These are phyloP conservation scores for Felis catus DNA, from an alignment of 2,113 vertebrate species.

Conservation along the genomic window F.catus_Fca126_mat1.0 CM031417.1:41156501-41157000, in stretches of 20 bases:
- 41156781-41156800: background rate
- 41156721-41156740: background rate
- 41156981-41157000: background rate
- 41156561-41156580: background rate
- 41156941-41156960: background rate
- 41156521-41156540: background rate
- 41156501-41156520: background rate
- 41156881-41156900: background rate
- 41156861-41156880: background rate
- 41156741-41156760: constrained; percentile 8
- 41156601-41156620: background rate
- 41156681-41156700: background rate
- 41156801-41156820: constrained; percentile 28
- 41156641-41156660: background rate
- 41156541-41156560: background rate
- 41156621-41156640: background rate
- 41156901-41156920: background rate
- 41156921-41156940: constrained; percentile 3
- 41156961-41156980: background rate
- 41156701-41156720: background rate
- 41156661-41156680: background rate
- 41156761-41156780: constrained; percentile 2
- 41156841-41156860: background rate
- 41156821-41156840: background rate
- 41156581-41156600: background rate